Base-by-base conservation (phyloP, 2,113 vertebrate species). In the Lamprologus callipterus region DNA sequence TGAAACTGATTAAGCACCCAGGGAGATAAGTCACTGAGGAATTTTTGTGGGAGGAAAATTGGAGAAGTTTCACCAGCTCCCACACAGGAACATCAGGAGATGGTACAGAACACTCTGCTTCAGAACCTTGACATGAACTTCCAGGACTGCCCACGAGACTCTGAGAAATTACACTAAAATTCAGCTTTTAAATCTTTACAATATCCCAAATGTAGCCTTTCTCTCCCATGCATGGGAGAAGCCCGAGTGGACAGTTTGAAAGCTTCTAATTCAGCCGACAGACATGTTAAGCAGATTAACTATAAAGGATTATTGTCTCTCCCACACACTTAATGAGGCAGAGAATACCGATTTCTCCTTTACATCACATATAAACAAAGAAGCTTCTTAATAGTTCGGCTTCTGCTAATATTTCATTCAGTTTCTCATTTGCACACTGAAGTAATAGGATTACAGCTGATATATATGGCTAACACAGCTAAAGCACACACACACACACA, bases 271-370 rank as follows among this genome's bases (percentile, higher is more conserved):
- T 88, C 84, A 85, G 82, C 37, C 23, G 31, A 82, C 78, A 89
- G 86, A 85, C 60, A 9, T 21, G 26, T 28, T 91, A 91, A 92
- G 84, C 85, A 89, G 92, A 91, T 93, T 93, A 93, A 84, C 86
- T 81, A 16, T 84, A 40, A 33, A 17, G 70, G 31, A 49, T 21
- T 60, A 7, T 26, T 3, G 5, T 79, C 55, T 13, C 60, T 40
- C 51, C 23, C 80, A 28, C 51, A 53, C 26, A 63, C 33, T 37
- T 21, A 9, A 5, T 31, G 7, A 75, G 23, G 51, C 12, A 17
- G 14, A 82, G 40, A 42, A 45, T 14, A 13, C 63, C 2, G 7
- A 37, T 70, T 70, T 70, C 35, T 70, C n/a, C 35, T 70, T 1
- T 23, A 70, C 37, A 23, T 23, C 80, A 65, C 81, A 35, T 13